Evolutionary conservation across 2,888 invertebrate genomes (phyloP), one percentile per base, ranked within the genome.

Genomic region (Nebria brevicollis): DNA sequence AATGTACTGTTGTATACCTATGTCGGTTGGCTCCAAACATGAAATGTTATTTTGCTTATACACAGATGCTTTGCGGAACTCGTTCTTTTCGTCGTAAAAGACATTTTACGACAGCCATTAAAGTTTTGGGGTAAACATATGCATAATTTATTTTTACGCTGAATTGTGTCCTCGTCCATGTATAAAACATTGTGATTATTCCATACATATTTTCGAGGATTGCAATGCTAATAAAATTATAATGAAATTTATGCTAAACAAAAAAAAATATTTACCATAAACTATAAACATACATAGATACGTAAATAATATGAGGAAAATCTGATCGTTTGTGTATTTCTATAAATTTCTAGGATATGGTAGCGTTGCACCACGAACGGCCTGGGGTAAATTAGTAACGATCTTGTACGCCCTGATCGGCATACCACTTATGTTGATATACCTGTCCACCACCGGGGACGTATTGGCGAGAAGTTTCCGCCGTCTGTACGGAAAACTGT

Each of bases 381-480:
- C 94, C 66, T 94, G 93, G 91, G 96, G 96, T 42, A 94, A 94
- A 85, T 89, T 95, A 84, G 95, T 94, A 82, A 95, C 96, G n/a
- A 93, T 96, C 83, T 91, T 94, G 82, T 97, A 96, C 89, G 96
- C 96, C 0, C 92, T 96, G 82, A 91, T 96, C 82, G 97, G 97
- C 77, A 97, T 97, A 85, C 97, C 97, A 26, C 91, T 97, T 86
- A 95, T 97, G 90, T 91, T 97, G 88, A 92, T 97, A 77, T 97
- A 97, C 89, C 91, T 97, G 79, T 95, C 96, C 77, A 96, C 96
- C 75, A 94, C 96, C 84, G 97, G 97, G 70, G 96, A 96, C 87
- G 94, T 95, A 20, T 90, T 97, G 72, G 96, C 96, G n/a, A 91
- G 94, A 75, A 93, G 92, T 86, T 94, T 96, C 90, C 93, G 96